Percentiles rank a stretch among this genome's conserved stretches.
Evolutionary conservation across 2,113 vertebrate genomes (phyloP).

Genomic region (Dolichotis patagonum): DNA sequence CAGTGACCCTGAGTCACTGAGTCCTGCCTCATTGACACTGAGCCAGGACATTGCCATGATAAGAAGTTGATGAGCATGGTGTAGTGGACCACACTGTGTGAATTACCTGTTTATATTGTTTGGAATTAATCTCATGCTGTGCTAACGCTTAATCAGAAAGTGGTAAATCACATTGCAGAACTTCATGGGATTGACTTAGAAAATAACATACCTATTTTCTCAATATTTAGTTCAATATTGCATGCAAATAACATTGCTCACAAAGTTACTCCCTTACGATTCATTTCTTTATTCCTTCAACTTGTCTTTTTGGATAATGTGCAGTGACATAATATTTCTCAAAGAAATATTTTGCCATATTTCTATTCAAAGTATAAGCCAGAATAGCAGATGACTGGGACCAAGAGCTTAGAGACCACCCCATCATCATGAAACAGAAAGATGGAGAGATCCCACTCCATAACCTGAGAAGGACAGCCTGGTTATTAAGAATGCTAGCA

Average conservation of each 20-base stretch:
- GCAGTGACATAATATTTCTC: background rate
- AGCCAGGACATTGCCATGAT: background rate
- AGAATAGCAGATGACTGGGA: background rate
- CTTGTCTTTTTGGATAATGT: background rate
- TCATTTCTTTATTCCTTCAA: constrained; percentile 10
- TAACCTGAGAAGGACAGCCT: background rate
- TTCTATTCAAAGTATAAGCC: background rate
- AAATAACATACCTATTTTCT: background rate
- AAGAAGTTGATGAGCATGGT: background rate
- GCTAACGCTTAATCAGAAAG: background rate
- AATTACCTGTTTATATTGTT: constrained; percentile 36
- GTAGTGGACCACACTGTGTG: background rate
- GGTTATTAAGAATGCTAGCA: background rate
- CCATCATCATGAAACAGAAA: background rate
- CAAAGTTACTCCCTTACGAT: background rate
- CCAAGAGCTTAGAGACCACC: background rate
- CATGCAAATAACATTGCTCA: background rate
- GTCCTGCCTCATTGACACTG: too few species aligned
- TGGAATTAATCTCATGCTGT: background rate
- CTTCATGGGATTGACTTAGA: background rate
- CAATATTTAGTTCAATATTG: background rate
- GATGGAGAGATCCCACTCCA: background rate
- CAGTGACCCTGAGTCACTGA: too few species aligned
- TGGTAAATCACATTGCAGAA: background rate
- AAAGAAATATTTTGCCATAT: background rate